phyloP scores from a whole-genome alignment of 2,888 invertebrate species.

The Pyrocoelia pectoralis region DNA sequence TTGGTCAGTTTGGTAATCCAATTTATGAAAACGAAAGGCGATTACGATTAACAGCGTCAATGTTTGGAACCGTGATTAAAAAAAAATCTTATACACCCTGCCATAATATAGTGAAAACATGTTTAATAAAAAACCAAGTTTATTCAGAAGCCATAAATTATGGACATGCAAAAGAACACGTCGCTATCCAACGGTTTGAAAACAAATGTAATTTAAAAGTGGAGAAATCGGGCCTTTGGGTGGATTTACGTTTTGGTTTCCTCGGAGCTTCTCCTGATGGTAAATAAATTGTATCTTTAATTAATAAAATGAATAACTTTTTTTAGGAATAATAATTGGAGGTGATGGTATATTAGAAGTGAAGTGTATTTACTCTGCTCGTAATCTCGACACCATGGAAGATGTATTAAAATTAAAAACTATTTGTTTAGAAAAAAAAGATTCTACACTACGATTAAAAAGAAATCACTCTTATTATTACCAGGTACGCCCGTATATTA shows the following conservation, averaged over 20 bases:
- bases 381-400: conserved; percentile 1
- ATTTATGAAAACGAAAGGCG: conserved; percentile 1
- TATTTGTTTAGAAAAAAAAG: conserved; percentile 11
- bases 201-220: neutral
- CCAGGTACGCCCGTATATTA: conserved; percentile 9
- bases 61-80: conserved; percentile 16
- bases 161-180: neutral
- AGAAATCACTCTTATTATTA: conserved; percentile 15
- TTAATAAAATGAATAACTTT: conserved; percentile 1
- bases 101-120: conserved; percentile 14
- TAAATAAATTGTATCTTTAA: conserved; percentile 9
- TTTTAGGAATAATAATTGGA: conserved; percentile 15
- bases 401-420: conserved; percentile 2
- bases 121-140: neutral
- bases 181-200: neutral
- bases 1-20: conserved; percentile 2
- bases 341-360: conserved; percentile 19
- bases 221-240: neutral
- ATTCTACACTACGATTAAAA: conserved; percentile 13
- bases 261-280: conserved; percentile 26
- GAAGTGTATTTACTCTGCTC: conserved; percentile 10
- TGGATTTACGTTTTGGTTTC: conserved; percentile 12
- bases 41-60: conserved; percentile 4
- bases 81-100: neutral
- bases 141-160: conserved; percentile 14